Evolutionary conservation across 1,140 invertebrate genomes (phyloP).

Genomic region (Papilio aristodemus): DNA sequence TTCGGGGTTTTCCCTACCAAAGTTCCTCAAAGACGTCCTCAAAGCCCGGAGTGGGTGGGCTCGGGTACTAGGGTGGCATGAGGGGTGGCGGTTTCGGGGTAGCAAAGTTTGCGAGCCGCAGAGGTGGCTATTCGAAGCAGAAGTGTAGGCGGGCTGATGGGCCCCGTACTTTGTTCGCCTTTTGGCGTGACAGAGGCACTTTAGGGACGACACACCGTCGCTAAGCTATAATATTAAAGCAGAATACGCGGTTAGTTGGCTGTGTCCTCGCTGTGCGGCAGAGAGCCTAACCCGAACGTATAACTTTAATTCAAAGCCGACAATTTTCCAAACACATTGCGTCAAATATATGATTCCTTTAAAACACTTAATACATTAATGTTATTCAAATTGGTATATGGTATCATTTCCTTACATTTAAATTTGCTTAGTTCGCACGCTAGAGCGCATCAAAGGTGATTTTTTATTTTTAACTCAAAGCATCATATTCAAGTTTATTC

Average conservation of each 20-base stretch:
- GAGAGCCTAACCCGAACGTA: too few species aligned
- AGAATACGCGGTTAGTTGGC: slow-evolving; percentile 58
- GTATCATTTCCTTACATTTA: too few species aligned
- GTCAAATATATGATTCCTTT: too few species aligned
- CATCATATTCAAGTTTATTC: too few species aligned
- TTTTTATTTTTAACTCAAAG: too few species aligned
- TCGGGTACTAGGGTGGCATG: slow-evolving; percentile 67
- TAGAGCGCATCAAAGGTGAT: too few species aligned
- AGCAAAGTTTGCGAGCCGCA: slow-evolving; percentile 71
- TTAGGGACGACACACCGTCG: slow-evolving; percentile 71
- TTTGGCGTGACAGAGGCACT: slow-evolving; percentile 76
- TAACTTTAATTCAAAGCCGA: too few species aligned
- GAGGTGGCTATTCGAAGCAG: slow-evolving; percentile 61
- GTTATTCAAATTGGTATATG: too few species aligned
- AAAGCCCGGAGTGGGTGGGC: slow-evolving; percentile 68
- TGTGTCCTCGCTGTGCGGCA: slow-evolving; percentile 6
- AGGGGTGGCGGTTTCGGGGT: slow-evolving; percentile 65
- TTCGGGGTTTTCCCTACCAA: slow-evolving; percentile 75
- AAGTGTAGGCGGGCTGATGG: slow-evolving; percentile 64
- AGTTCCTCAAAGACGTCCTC: slow-evolving; percentile 78
- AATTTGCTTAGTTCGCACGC: too few species aligned
- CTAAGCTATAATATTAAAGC: slow-evolving; percentile 60
- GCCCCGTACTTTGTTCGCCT: slow-evolving; percentile 71
- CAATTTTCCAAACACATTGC: too few species aligned
- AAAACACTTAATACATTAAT: too few species aligned